phyloP scores from a whole-genome alignment of 2,797 vertebrate genomes.

The Anniella stebbinsi region DNA sequence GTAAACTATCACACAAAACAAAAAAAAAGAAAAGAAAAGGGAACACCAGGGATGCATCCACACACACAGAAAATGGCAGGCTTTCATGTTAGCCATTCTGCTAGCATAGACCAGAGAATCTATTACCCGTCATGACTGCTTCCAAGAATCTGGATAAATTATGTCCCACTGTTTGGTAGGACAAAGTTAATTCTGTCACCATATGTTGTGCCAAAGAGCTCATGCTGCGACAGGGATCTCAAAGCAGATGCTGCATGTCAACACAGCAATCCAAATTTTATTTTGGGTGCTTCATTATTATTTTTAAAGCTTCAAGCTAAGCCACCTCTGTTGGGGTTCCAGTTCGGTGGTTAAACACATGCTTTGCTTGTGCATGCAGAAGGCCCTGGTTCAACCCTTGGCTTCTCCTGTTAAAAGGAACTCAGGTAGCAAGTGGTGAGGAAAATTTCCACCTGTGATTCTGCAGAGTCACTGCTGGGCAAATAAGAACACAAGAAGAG shows the following conservation, averaged over 20 bases:
- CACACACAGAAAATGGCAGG: background rate
- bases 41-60: slow-evolving; percentile 6
- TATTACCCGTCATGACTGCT: slow-evolving; percentile 66
- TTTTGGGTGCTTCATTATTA: background rate
- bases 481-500: too few species aligned
- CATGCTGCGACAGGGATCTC: slow-evolving; percentile 63
- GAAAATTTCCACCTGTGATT: background rate
- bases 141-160: slow-evolving; percentile 71
- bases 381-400: background rate
- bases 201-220: slow-evolving; percentile 77
- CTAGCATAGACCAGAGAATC: slow-evolving; percentile 63
- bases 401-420: background rate
- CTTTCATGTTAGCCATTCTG: slow-evolving; percentile 62
- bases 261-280: slow-evolving; percentile 38
- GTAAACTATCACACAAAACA: slow-evolving; percentile 56
- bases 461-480: background rate
- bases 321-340: background rate
- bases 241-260: slow-evolving; percentile 64
- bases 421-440: background rate
- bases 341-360: background rate
- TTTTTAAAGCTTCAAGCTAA: background rate
- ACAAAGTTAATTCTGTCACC: slow-evolving; percentile 77
- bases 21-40: slow-evolving; percentile 31
- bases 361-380: background rate
- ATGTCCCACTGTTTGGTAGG: slow-evolving; percentile 69